A percentile compares a stretch with the other conserved stretches of the same genome.
These are phyloP conservation scores for Synodontis membranacea DNA, from an alignment of 2,113 vertebrate genomes.

Conservation along the genomic window DNA sequence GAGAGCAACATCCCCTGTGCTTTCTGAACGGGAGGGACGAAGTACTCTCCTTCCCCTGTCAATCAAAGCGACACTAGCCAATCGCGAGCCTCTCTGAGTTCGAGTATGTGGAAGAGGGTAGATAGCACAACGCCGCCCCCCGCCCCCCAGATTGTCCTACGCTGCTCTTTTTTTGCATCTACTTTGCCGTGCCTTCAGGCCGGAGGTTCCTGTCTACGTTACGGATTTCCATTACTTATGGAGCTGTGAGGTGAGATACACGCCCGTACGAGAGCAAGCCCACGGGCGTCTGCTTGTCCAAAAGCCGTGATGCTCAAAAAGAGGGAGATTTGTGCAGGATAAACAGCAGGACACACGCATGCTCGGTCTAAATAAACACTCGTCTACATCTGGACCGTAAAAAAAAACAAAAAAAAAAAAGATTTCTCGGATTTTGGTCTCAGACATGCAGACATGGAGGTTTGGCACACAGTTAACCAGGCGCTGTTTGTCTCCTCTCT, in stretches of 20 bases:
- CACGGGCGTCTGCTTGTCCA: neutral
- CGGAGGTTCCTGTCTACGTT: neutral
- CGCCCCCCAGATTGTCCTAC: neutral
- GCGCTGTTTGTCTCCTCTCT: conserved; percentile 40
- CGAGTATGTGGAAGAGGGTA: neutral
- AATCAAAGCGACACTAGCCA: neutral
- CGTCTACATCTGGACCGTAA: conserved; percentile 12
- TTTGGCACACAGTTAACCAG: conserved; percentile 9
- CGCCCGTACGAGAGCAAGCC: no score
- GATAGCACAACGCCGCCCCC: neutral
- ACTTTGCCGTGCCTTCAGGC: neutral
- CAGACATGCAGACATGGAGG: conserved; percentile 23
- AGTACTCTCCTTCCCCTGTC: neutral
- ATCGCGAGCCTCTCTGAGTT: neutral
- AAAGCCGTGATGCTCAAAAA: neutral
- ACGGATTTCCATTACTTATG: neutral
- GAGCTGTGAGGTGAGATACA: neutral
- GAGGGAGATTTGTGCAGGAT: conserved; percentile 5
- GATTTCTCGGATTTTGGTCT: neutral
- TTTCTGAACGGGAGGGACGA: neutral
- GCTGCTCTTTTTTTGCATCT: neutral
- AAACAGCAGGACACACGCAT: no score
- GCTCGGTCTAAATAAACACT: conserved; percentile 2
- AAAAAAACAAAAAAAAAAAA: no score
- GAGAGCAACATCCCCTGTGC: neutral